These are phyloP conservation scores for Cyanoderma ruficeps DNA, from an alignment of 2,113 vertebrate genomes.

Conservation along the genomic window DNA sequence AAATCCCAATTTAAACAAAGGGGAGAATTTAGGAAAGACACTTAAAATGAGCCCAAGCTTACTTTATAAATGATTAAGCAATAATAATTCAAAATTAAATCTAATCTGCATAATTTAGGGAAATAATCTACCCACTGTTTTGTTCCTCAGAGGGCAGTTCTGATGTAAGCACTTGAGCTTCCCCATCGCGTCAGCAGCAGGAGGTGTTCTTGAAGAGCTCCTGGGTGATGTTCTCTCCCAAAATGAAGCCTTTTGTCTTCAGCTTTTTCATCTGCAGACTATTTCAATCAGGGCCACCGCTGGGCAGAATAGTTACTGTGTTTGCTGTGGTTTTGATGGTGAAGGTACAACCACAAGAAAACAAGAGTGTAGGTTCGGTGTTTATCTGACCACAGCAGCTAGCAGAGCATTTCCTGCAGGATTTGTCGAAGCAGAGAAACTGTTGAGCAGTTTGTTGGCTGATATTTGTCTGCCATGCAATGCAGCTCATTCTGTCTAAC, in stretches of 20 bases:
- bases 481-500: not conserved
- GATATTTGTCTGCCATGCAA: not conserved
- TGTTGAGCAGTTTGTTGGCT: not conserved
- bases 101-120: not conserved
- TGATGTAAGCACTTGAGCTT: not conserved
- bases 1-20: not conserved
- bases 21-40: not conserved
- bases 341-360: not conserved
- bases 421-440: not conserved
- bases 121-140: not conserved
- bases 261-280: not conserved
- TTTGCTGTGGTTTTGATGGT: not conserved
- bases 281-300: not conserved
- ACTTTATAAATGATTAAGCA: not conserved
- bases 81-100: not conserved
- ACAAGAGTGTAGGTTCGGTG: fast-evolving
- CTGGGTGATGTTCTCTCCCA: not conserved
- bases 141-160: not conserved
- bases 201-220: not conserved
- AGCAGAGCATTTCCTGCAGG: not conserved
- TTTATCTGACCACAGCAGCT: not conserved
- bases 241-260: not conserved
- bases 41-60: not conserved
- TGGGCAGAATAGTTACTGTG: not conserved
- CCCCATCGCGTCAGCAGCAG: not conserved